Base-by-base conservation (phyloP, 2,797 vertebrate genomes). In the Rhinogobio ventralis region DNA sequence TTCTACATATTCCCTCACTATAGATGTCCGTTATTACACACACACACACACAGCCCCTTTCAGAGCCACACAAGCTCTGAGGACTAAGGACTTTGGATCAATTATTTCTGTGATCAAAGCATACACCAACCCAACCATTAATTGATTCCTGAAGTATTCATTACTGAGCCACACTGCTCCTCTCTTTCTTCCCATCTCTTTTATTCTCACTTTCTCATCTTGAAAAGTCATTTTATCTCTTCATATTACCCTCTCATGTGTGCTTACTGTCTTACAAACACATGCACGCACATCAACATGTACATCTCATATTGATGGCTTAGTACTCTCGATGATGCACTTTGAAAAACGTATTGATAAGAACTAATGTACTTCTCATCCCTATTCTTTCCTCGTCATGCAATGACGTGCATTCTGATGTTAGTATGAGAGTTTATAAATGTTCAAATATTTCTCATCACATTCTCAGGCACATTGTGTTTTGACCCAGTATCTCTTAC, bases 91-190 rank as follows among this genome's bases (percentile, higher is more conserved):
- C n/a, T 73, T 79, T 66, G 73, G 87, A 92, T 95, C 92, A 85
- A 93, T 94, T 85, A 33, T 17, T 73, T 74, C 51, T 85, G 83
- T 64, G 92, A 95, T 95, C 91, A 95, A 94, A 94, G 94, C 90
- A 85, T 84, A 82, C 89, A 86, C 77, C 74, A 81, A 80, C 86
- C 90, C 64, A 79, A 85, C 86, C 91, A 93, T 93, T 92, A 87
- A 93, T 90, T 92, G 89, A 88, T 91, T 51, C 28, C 45, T 78
- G 72, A 85, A 73, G 86, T 82, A 80, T 76, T 87, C 78, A 85
- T 77, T 90, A 91, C 80, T 84, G 88, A 90, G 89, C 87, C 53
- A 79, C 72, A 55, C 90, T 85, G 89, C 81, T 89, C 89, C 87
- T 86, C 83, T 82, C 72, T 89, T 67, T 30, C 77, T 19, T 25